Conservation (phyloP, 2,888 invertebrate genomes). For the Hirtodrosophila duncani region DNA sequence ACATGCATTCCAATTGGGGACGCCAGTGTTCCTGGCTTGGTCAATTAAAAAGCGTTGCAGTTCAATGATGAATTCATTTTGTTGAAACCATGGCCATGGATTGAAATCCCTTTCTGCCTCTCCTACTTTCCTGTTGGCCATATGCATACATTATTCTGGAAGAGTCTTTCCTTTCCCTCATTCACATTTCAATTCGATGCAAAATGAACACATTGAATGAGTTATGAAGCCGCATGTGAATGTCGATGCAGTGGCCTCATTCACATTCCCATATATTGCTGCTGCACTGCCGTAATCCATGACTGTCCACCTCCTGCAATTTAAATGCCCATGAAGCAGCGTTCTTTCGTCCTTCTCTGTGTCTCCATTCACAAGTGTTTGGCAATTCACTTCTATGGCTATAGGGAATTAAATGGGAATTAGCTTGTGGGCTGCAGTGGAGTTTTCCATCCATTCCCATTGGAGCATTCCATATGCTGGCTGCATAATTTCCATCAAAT, state of each 20-base stretch:
- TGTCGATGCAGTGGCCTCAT: background rate
- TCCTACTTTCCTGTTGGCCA: constrained; percentile 1
- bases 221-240: constrained; percentile 17
- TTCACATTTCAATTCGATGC: background rate
- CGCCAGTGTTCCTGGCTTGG: too few relatives aligned
- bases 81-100: constrained; percentile 7
- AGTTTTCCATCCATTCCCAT: background rate
- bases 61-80: too few relatives aligned
- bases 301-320: background rate
- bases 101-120: too few relatives aligned
- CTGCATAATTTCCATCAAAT: constrained; percentile 13
- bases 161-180: too few relatives aligned
- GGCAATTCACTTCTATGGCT: constrained; percentile 25
- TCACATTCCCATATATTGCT: background rate
- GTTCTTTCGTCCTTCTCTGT: background rate
- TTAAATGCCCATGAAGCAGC: constrained; percentile 4
- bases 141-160: constrained; percentile 23
- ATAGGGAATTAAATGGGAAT: constrained; percentile 10
- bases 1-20: too few relatives aligned
- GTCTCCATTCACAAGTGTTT: constrained; percentile 10
- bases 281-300: constrained; percentile 17
- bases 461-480: constrained; percentile 11
- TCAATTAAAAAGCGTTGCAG: too few relatives aligned
- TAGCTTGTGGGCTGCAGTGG: background rate
- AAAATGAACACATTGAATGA: constrained; percentile 25